Conservation (phyloP, 2,797 vertebrate species). For the Phrynocephalus vlangalii region DNA sequence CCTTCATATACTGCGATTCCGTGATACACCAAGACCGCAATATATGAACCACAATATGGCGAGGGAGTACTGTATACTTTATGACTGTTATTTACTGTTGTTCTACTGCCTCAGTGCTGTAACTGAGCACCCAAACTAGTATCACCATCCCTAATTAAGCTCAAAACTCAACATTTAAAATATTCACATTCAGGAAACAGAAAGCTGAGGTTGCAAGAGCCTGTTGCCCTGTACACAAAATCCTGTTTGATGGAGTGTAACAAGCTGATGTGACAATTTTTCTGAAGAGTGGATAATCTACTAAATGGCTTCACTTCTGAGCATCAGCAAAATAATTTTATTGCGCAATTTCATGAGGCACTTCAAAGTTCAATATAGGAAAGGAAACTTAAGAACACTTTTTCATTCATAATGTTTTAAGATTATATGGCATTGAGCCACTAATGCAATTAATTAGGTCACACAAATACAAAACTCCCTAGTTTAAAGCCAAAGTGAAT, state of each 20-base stretch:
- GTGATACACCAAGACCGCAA: too few relatives aligned
- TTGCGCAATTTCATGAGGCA: constrained; percentile 12
- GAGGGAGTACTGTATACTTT: not conserved
- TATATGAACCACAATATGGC: too few relatives aligned
- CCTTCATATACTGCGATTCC: too few relatives aligned
- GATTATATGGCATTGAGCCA: not conserved
- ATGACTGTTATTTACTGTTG: not conserved
- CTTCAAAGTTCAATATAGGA: constrained; percentile 9
- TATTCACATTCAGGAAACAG: not conserved
- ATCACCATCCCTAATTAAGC: not conserved
- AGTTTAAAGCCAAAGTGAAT: not conserved
- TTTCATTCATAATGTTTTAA: constrained; percentile 4
- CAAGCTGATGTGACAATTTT: not conserved
- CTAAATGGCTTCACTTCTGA: not conserved
- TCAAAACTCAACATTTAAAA: not conserved
- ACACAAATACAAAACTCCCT: not conserved
- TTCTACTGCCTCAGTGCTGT: not conserved
- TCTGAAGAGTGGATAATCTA: not conserved
- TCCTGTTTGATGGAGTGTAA: not conserved
- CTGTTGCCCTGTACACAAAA: not conserved
- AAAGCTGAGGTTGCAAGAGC: not conserved
- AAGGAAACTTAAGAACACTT: not conserved
- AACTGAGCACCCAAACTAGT: not conserved
- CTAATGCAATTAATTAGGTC: not conserved
- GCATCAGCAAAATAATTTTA: not conserved